Evolutionary conservation across 1,140 invertebrate species (phyloP), one percentile per base, ranked within the genome.

Genomic region (Temnothorax longispinosus): DNA sequence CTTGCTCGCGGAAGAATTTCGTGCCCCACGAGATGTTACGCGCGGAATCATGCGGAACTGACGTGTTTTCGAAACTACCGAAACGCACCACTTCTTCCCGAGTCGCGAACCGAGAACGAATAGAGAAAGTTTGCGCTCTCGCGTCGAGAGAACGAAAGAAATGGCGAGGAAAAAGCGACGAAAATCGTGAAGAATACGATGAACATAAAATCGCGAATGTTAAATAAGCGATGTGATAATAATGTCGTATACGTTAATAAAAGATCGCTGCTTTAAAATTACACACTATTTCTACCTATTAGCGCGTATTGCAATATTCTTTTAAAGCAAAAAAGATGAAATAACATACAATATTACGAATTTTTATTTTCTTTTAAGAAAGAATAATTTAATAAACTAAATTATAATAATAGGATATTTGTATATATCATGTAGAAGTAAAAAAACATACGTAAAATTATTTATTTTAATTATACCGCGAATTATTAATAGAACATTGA

Each of bases 1-100:
- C 41, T 41, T 11, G 21, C 41, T 47, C 78, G 78, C 52, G 41
- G 54, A 58, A 74, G 8, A 56, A 35, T 74, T 82, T 82, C 41
- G 18, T 52, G 50, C 69, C 32, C 13, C 41, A 71, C 54, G 38
- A 60, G n/a, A 84, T 75, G 67, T 84, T 81, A 72, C 35, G 50
- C 35, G 65, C 50, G 50, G 65, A 72, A 81, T 90, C 88, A 47
- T 50, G 89, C 72, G 78, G 88, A 90, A 90, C 64, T 78, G 89
- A 90, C 85, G 85, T 62, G 89, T 88, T 89, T 90, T 90, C 85
- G 85, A 89, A 90, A 58, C 69, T 87, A 90, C 64, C 86, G 88
- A 90, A 89, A 90, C 77, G 89, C 89, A 87, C 74, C 89, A 84
- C 78, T 89, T 89, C 78, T 58, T 78, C 54, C 35, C 44, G 64